Evolutionary conservation across 2,888 invertebrate species (phyloP).

Genomic region (Lysandra coridon): DNA sequence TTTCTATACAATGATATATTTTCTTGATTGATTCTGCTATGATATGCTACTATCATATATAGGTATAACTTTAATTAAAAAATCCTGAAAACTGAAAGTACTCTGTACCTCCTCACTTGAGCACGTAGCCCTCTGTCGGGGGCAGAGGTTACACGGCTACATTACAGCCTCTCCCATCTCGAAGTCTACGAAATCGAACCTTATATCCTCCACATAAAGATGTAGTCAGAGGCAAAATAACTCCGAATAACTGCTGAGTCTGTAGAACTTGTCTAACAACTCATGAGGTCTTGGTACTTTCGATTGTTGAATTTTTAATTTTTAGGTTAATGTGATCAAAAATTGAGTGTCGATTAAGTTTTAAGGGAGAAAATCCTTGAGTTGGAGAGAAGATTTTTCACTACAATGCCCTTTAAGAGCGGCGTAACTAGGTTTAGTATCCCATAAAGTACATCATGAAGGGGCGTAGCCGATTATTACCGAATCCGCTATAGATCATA

Average conservation of each 20-base stretch:
- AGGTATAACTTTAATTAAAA: not conserved
- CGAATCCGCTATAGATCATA: too few species aligned
- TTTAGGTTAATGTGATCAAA: not conserved
- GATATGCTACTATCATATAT: too few species aligned
- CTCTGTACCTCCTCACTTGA: not conserved
- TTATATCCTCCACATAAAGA: not conserved
- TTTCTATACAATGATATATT: too few species aligned
- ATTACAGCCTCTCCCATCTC: not conserved
- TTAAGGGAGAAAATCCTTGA: too few species aligned
- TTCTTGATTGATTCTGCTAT: too few species aligned
- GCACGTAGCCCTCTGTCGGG: slow-evolving; percentile 8
- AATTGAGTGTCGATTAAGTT: too few species aligned
- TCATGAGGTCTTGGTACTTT: not conserved
- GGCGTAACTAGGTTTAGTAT: too few species aligned
- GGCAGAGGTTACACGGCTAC: not conserved
- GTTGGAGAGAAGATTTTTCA: too few species aligned
- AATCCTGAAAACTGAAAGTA: not conserved
- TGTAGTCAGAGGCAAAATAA: not conserved
- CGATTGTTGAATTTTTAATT: not conserved
- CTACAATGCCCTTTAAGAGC: too few species aligned
- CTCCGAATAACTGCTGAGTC: not conserved
- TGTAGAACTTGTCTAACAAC: not conserved
- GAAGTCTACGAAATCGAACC: not conserved
- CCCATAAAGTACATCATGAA: too few species aligned
- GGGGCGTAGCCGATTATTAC: too few species aligned